Conservation (phyloP, 2,113 vertebrate genomes). For the Astatotilapia flaviijosephi region DNA sequence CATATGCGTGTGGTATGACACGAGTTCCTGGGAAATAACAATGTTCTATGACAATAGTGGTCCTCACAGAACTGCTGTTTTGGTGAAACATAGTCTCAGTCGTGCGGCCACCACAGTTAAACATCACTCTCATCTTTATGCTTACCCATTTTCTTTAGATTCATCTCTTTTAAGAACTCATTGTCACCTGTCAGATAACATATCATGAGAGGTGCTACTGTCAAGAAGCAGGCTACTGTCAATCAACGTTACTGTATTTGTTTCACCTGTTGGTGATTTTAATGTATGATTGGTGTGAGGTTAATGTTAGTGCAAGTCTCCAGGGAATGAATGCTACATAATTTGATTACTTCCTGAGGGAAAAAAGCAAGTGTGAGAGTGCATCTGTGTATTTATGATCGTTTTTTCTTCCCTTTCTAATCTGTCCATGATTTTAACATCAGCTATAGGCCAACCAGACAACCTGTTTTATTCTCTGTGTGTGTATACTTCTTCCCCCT, state of each 20-base stretch:
- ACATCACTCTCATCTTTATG: not conserved
- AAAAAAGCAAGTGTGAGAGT: not conserved
- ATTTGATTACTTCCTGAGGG: not conserved
- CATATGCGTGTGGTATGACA: accelerated
- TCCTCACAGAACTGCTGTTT: not conserved
- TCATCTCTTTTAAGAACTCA: not conserved
- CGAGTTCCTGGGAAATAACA: not conserved
- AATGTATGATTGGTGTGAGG: accelerated
- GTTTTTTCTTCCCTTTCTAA: not conserved
- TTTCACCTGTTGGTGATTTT: not conserved
- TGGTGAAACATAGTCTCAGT: not conserved
- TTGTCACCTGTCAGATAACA: not conserved
- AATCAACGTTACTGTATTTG: not conserved
- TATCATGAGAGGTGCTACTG: not conserved
- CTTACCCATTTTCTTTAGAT: not conserved
- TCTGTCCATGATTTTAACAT: not conserved
- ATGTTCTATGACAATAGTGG: not conserved
- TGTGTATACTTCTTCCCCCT: not conserved
- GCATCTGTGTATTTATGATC: not conserved
- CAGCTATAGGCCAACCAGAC: not conserved
- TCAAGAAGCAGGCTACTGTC: not conserved
- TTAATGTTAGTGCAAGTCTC: not conserved
- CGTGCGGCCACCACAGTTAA: not conserved
- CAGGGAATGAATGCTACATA: not conserved
- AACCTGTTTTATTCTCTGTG: not conserved